Base-by-base conservation (phyloP, 2,888 invertebrate genomes). In the Tuberolachnus salignus region DNA sequence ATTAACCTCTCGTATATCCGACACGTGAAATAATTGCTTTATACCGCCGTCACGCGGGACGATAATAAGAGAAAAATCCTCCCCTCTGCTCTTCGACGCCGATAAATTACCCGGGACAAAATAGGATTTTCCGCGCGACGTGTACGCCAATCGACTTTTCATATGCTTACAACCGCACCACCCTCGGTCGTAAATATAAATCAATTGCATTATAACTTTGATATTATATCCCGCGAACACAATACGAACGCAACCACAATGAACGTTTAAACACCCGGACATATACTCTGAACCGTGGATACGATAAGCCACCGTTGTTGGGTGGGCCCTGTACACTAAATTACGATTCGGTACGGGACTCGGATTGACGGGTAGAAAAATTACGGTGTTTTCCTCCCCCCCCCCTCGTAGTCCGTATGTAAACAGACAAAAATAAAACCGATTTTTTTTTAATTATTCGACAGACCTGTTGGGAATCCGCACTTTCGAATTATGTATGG, bases 1-100 rank as follows among this genome's bases (percentile, higher is more conserved):
- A 78, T 69, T 78, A 69, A 69, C 69, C 51, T 51, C 59, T 59
- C 34, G 3, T 34, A 34, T 64, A 73, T 64, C 21, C 21, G 42
- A 42, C 73, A 44, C 42, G 42, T 64, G 73, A 23, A 73, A 34
- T 34, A 34, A 64, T 73, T 44, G 53, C 73, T 73, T 73, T 64
- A 4, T 64, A 63, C 53, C 51, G 63, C 73, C 63, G 23, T 21
- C n/a, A 63, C 6, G 6, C 6, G 3, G 42, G 51, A 63, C 53
- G 49, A 59, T 66, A 49, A 42, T 21, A 53, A 16, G 53, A 42
- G 73, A 63, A 63, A 59, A 73, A 64, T 73, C 44, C 23, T n/a
- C 64, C 42, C n/a, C 21, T 16, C 46, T 34, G 34, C 34, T 34
- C 34, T 34, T 34, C 3, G 34, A 34, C 6, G 34, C 34, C 34